Evolutionary conservation across 2,888 invertebrate genomes (phyloP).

Genomic region (Adelphocoris suturalis): DNA sequence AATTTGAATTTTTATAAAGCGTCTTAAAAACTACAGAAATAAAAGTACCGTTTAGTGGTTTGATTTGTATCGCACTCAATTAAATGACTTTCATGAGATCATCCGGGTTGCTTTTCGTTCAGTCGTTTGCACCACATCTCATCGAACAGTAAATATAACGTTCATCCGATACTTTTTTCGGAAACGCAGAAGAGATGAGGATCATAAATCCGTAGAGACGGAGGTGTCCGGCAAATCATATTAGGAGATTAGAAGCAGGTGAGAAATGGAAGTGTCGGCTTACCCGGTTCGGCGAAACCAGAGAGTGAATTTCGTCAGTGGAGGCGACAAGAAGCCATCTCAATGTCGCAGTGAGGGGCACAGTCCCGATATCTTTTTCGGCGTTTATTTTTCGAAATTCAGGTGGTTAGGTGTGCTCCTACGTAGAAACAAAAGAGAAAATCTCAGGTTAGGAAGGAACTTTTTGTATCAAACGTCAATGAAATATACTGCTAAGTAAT

Average conservation of each 20-base stretch:
- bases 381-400: background rate
- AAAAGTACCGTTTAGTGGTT: no score
- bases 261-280: background rate
- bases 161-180: no score
- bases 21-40: no score
- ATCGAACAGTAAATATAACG: no score
- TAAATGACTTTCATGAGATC: no score
- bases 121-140: no score
- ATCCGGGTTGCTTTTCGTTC: no score
- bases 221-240: background rate
- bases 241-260: constrained; percentile 20
- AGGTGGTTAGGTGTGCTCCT: background rate
- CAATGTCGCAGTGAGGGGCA: background rate
- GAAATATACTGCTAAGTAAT: no score
- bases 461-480: no score
- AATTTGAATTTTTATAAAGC: no score
- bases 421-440: background rate
- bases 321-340: background rate
- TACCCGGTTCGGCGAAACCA: background rate
- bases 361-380: background rate
- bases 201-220: background rate
- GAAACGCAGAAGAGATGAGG: background rate
- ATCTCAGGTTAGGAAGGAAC: no score
- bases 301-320: constrained; percentile 15
- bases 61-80: no score